Percentiles rank a stretch among this genome's conserved stretches.
These are phyloP conservation scores for Zaprionus ornatus DNA, from an alignment of 1,140 invertebrate genomes.

Conservation along the genomic window DNA sequence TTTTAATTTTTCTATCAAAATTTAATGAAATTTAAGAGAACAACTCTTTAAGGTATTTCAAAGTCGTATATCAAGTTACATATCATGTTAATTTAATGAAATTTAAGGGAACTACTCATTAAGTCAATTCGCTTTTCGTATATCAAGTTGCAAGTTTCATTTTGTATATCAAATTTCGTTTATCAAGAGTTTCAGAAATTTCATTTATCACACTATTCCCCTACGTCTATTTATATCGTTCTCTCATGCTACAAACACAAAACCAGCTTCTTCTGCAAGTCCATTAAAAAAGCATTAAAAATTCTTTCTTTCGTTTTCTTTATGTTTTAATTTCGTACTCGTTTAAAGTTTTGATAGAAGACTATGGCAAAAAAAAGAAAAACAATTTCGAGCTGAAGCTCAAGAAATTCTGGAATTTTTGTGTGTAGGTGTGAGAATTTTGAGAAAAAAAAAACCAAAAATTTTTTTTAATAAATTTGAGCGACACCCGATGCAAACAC, in stretches of 20 bases:
- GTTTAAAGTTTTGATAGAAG: conserved; percentile 29
- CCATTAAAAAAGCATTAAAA: background rate
- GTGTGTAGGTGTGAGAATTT: conserved; percentile 7
- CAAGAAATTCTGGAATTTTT: background rate
- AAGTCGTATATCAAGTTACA: too few species aligned
- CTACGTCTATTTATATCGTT: background rate
- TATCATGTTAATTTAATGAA: too few species aligned
- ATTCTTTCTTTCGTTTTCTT: background rate
- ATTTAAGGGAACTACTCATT: too few species aligned
- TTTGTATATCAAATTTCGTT: background rate
- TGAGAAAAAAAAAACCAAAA: conserved; percentile 5
- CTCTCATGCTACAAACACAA: background rate
- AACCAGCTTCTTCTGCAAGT: conserved; percentile 1
- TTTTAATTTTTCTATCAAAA: too few species aligned
- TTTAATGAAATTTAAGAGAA: too few species aligned
- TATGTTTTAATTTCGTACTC: conserved; percentile 27
- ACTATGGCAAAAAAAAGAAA: conserved; percentile 51
- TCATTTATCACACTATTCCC: background rate
- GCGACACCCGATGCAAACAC: conserved; percentile 16
- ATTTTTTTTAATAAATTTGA: conserved; percentile 7
- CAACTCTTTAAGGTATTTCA: too few species aligned
- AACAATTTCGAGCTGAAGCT: background rate
- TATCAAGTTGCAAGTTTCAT: too few species aligned
- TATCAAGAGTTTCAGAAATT: background rate
- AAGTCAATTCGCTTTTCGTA: too few species aligned